These are phyloP conservation scores for Lophotriccus pileatus DNA, from an alignment of 2,797 vertebrate genomes.

Conservation along the genomic window DNA sequence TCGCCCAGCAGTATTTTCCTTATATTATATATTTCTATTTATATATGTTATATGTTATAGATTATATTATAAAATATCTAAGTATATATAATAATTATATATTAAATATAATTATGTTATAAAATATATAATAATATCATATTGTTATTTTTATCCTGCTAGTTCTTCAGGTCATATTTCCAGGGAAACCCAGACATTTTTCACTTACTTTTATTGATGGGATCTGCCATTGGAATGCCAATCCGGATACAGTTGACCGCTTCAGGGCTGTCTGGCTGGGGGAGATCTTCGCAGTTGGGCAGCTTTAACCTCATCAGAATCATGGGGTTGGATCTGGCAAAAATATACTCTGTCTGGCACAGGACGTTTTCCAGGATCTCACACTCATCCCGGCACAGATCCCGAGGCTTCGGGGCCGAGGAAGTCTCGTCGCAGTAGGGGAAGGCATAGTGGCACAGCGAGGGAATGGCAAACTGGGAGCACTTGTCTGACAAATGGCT, in stretches of 20 bases:
- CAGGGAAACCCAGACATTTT: not conserved
- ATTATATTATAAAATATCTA: too few relatives aligned
- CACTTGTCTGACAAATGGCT: slow-evolving; percentile 96
- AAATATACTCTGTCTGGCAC: slow-evolving; percentile 97
- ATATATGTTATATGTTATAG: too few relatives aligned
- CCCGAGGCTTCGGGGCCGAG: slow-evolving; percentile 84
- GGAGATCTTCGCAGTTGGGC: slow-evolving; percentile 96
- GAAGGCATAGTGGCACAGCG: slow-evolving; percentile 97
- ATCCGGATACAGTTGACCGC: slow-evolving; percentile 93
- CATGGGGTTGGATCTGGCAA: slow-evolving; percentile 94
- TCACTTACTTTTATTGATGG: slow-evolving; percentile 94
- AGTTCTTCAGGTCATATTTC: too few relatives aligned
- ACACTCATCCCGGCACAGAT: slow-evolving; percentile 95
- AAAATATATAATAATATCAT: too few relatives aligned
- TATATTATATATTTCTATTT: too few relatives aligned
- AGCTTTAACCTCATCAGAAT: slow-evolving; percentile 95
- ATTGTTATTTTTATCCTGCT: too few relatives aligned
- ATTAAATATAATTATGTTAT: too few relatives aligned
- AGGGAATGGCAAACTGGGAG: slow-evolving; percentile 97
- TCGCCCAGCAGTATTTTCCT: not conserved
- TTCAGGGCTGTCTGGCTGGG: slow-evolving; percentile 86
- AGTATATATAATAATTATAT: too few relatives aligned
- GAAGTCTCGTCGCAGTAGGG: slow-evolving; percentile 92
- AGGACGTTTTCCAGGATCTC: slow-evolving; percentile 97
- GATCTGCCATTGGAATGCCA: slow-evolving; percentile 94